These are phyloP conservation scores for Boloria selene DNA, from an alignment of 2,888 invertebrate genomes.

Conservation along the genomic window DNA sequence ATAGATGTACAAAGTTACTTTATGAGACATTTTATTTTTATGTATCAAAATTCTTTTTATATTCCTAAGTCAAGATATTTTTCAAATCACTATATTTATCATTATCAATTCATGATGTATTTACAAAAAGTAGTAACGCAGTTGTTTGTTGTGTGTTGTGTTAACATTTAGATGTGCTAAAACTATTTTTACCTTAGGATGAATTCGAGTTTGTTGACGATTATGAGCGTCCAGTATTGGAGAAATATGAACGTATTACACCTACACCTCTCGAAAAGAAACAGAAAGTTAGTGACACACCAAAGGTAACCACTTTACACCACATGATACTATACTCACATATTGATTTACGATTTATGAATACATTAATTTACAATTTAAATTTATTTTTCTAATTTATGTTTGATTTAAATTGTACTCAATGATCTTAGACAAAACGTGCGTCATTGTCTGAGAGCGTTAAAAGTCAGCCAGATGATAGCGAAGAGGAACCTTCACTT, in stretches of 20 bases:
- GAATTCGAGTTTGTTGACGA: constrained; percentile 84
- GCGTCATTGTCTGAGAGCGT: constrained; percentile 71
- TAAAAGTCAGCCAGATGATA: constrained; percentile 70
- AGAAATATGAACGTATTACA: constrained; percentile 86
- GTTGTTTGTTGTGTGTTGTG: constrained; percentile 53
- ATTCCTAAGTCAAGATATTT: background rate
- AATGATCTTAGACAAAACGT: constrained; percentile 64
- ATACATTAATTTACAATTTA: constrained; percentile 21
- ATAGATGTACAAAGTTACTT: background rate
- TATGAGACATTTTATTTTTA: no score
- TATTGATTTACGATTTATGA: background rate
- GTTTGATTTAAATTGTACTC: constrained; percentile 33
- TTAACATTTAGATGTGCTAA: constrained; percentile 67
- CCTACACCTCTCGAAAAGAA: constrained; percentile 80
- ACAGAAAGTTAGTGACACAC: constrained; percentile 72
- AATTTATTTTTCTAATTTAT: constrained; percentile 2
- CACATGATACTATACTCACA: constrained; percentile 42
- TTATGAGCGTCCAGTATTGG: constrained; percentile 89
- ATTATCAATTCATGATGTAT: background rate
- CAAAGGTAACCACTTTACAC: constrained; percentile 70
- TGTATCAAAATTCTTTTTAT: no score
- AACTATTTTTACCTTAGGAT: constrained; percentile 71
- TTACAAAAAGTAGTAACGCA: constrained; percentile 53
- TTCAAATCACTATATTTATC: background rate
- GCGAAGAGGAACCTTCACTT: constrained; percentile 70